Conservation (phyloP, 2,888 invertebrate species). For the Mesoligia furuncula region DNA sequence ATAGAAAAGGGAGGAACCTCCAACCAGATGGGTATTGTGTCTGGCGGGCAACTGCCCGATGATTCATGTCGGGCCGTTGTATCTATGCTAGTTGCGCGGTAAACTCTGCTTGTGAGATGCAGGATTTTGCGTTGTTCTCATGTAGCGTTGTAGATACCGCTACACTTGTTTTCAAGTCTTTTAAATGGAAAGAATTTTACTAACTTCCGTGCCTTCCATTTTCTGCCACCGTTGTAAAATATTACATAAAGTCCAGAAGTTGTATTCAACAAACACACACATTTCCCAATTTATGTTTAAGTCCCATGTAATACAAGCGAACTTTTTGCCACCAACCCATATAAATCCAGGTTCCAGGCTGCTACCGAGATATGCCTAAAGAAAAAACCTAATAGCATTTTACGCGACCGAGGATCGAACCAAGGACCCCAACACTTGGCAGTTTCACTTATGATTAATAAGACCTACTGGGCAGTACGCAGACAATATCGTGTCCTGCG, state of each 20-base stretch:
- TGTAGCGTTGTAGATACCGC: no score
- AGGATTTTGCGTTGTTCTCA: no score
- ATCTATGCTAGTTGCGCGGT: no score
- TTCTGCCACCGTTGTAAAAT: neutral
- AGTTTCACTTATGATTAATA: neutral
- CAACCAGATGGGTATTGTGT: no score
- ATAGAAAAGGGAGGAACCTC: no score
- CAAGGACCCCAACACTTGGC: neutral
- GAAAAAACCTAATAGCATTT: neutral
- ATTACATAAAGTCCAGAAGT: neutral
- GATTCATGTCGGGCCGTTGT: no score
- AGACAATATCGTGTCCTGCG: neutral
- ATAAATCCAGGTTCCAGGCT: neutral
- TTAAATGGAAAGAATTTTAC: no score
- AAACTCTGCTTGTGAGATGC: no score
- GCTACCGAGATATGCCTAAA: neutral
- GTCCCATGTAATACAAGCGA: neutral
- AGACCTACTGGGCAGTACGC: neutral
- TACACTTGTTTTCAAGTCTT: neutral
- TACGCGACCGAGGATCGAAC: neutral
- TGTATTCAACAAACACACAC: neutral
- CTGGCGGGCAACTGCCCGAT: no score
- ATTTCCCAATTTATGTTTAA: neutral
- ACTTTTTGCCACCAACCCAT: neutral
- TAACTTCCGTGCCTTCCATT: neutral